Conservation (phyloP, 2,797 vertebrate species). For the Bradypodion pumilum region DNA sequence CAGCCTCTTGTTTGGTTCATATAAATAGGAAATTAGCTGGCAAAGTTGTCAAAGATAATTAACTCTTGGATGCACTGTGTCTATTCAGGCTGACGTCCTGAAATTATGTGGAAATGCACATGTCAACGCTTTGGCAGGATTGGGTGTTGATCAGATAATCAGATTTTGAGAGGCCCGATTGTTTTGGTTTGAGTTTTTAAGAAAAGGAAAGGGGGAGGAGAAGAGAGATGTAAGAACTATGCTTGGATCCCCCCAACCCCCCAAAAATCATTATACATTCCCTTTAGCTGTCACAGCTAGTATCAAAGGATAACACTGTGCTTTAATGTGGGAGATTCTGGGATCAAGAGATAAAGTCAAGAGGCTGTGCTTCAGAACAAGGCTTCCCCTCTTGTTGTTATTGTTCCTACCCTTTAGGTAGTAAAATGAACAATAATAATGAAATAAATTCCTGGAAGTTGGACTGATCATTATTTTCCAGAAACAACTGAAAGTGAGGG, state of each 20-base stretch:
- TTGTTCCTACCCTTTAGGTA: conserved; percentile 47
- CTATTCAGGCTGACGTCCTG: conserved; percentile 92
- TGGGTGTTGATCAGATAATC: conserved; percentile 92
- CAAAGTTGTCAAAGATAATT: conserved; percentile 96
- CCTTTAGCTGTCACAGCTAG: conserved; percentile 65
- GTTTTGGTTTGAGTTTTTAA: conserved; percentile 34
- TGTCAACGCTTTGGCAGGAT: conserved; percentile 90
- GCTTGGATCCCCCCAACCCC: no score
- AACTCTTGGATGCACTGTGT: conserved; percentile 86
- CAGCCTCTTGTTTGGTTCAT: conserved; percentile 82
- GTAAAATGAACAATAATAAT: conserved; percentile 46
- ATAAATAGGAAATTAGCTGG: conserved; percentile 93
- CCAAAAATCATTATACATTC: conserved; percentile 64
- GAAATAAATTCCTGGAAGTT: conserved; percentile 58
- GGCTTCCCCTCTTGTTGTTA: conserved; percentile 36
- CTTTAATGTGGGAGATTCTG: conserved; percentile 64
- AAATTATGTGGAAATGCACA: conserved; percentile 88
- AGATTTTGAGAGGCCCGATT: conserved; percentile 90
- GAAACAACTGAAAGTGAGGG: conserved; percentile 40
- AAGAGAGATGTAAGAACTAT: conserved; percentile 83
- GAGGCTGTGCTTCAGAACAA: conserved; percentile 39
- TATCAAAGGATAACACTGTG: conserved; percentile 61
- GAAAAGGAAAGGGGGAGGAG: background rate
- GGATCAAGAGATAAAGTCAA: conserved; percentile 40
- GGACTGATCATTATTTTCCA: conserved; percentile 38